Base-by-base conservation (phyloP, 2,797 vertebrate species). In the Monodelphis domestica region DNA sequence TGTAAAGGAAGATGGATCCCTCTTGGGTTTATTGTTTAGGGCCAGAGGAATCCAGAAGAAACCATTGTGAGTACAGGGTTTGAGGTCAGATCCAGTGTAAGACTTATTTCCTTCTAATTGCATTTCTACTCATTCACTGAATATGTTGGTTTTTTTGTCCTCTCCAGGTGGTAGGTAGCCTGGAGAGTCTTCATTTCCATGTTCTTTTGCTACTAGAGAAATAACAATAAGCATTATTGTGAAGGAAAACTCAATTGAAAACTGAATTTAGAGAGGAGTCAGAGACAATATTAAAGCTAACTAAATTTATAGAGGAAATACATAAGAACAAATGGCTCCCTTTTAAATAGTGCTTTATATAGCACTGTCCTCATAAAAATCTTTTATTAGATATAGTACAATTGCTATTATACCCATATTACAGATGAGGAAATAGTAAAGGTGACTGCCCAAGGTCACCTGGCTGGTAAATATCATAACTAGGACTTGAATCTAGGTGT, bases 241-340 rank as follows among this genome's bases (percentile, higher is more conserved):
- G 88, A 95, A 96, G 84, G 57, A 94, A 95, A 89, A 89, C 90
- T 59, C 4, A 94, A 70, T 91, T 70, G 95, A 94, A 91, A 89
- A 57, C 70, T 89, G 12, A n/a, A 92, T 95, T 94, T 93, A 91
- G 51, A 89, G 26, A 96, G 53, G 50, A 30, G 51, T 87, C 29
- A 94, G 90, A 93, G 38, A 54, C 53, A 52, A 88, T 88, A 9
- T 89, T 92, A 51, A 91, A 91, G 38, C 51, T 95, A 96, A 56
- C 28, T 6, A 78, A 78, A 91, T 90, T 92, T 95, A 59, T 59
- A 95, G 90, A 90, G 93, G 84, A 28, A 52, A 17, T 90, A 9
- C 21, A 92, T 38, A 92, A 89, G 97, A 89, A 87, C 45, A 92
- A 53, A 87, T 96, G 63, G 59, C 17, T 38, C 17, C 63, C 7